Percentiles rank a stretch among this genome's conserved stretches.
These are phyloP conservation scores for Sylvia atricapilla DNA, from an alignment of 2,113 vertebrate genomes.

Conservation along the genomic window DNA sequence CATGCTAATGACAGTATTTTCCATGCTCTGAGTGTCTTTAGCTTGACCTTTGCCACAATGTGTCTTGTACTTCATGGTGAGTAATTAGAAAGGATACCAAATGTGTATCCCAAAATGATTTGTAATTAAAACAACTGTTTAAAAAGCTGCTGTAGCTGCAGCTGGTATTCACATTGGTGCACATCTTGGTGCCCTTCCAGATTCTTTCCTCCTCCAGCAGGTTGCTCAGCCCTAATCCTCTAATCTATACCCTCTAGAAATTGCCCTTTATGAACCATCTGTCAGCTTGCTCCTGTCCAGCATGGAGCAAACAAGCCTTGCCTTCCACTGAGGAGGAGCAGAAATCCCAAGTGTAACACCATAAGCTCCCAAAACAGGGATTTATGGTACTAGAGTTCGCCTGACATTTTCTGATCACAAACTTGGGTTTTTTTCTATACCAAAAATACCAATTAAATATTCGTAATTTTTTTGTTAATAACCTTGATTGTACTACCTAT, in stretches of 20 bases:
- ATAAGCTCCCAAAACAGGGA: background rate
- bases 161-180: background rate
- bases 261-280: background rate
- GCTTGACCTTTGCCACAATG: slow-evolving; percentile 13
- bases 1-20: background rate
- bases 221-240: background rate
- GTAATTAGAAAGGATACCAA: background rate
- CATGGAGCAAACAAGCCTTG: background rate
- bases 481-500: background rate
- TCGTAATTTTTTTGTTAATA: background rate
- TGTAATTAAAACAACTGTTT: slow-evolving; percentile 1
- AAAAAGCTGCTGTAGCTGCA: background rate
- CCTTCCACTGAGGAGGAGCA: background rate
- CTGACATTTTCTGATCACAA: background rate
- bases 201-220: background rate
- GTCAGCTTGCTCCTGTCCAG: background rate
- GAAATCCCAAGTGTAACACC: background rate
- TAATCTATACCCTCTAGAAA: background rate
- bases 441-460: background rate
- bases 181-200: background rate
- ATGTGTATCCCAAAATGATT: background rate
- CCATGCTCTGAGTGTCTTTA: background rate
- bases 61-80: background rate
- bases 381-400: background rate
- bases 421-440: background rate